Evolutionary conservation across 2,113 vertebrate species (phyloP), one percentile per base, ranked within the genome.

Genomic region (Scomber colias): DNA sequence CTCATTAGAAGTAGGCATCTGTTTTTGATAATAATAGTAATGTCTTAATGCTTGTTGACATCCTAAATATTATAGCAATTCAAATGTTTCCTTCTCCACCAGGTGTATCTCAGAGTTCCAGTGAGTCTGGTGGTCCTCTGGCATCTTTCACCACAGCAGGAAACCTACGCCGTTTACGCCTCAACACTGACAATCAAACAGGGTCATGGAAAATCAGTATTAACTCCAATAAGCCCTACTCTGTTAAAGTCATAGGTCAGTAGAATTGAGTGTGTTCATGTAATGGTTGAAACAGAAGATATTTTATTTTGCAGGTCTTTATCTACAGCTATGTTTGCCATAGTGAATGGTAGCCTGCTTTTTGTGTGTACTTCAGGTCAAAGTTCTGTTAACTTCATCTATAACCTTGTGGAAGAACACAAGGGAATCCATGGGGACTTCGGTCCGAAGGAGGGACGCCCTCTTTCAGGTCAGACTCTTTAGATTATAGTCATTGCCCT

Each of bases 201-300:
- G 94, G 93, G 56, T 45, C 16, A 16, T 95, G 94, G 94, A 10
- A 84, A 67, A 82, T 95, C 54, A 65, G 63, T 1, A 75, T 95
- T 0, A 61, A 44, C 56, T 94, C 93, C 17, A 76, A 35, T 4
- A 11, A 86, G 1, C 15, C 82, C 9, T 95, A 94, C 70, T 83
- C 91, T 49, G 71, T 95, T 3, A 95, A 93, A 78, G 92, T 94
- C 70, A 87, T 70, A 86, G 94, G 94, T 94, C 55, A 75, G 87
- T 72, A 51, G 5, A 44, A 24, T 13, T 68, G 13, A 61, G 21
- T 21, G 19, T 11, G 9, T 7, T 71, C 19, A 40, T 40, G 7
- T 40, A 19, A 50, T 30, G 9, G 21, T 5, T 40, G 7, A 40
- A 40, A 7, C 6, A 40, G 9, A 68, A 56, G 9, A 19, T 50